A percentile compares a stretch with the other conserved stretches of the same genome.
Conservation (phyloP, 2,113 vertebrate genomes). For the Thunnus maccoyii region DNA sequence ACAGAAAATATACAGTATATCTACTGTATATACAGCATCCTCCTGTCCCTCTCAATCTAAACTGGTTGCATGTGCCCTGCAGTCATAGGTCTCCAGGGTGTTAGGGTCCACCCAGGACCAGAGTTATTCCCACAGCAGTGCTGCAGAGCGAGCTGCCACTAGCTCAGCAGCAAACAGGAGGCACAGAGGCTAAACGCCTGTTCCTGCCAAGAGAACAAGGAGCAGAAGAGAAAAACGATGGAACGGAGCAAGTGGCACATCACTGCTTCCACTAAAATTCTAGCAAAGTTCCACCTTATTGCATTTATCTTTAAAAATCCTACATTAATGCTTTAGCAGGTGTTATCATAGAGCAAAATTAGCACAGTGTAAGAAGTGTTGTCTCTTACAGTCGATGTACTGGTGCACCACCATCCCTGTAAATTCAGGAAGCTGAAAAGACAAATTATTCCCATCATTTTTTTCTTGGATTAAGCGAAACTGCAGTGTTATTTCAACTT, state of each 20-base stretch:
- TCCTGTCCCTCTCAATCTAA: constrained; percentile 29
- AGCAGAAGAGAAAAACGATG: constrained; percentile 40
- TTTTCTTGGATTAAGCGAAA: neutral
- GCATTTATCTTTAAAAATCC: neutral
- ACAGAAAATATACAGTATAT: constrained; percentile 9
- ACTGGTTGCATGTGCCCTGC: constrained; percentile 46
- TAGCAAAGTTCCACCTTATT: neutral
- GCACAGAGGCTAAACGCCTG: constrained; percentile 68
- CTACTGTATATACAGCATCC: constrained; percentile 25
- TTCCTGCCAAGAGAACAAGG: constrained; percentile 58
- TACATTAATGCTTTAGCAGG: neutral
- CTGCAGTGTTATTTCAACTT: constrained; percentile 9
- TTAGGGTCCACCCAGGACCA: constrained; percentile 37
- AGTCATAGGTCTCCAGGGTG: constrained; percentile 48
- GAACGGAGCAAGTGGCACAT: constrained; percentile 29
- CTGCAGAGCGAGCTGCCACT: constrained; percentile 60
- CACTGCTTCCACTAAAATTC: constrained; percentile 16
- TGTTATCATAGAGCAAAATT: neutral
- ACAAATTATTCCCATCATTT: neutral
- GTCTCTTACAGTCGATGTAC: neutral
- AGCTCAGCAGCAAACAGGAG: constrained; percentile 68
- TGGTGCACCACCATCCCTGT: neutral
- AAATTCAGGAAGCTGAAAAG: neutral
- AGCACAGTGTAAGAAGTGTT: neutral
- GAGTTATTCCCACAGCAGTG: constrained; percentile 60